phyloP scores from a whole-genome alignment of 1,140 invertebrate genomes.

The Pristionchus pacificus region DNA sequence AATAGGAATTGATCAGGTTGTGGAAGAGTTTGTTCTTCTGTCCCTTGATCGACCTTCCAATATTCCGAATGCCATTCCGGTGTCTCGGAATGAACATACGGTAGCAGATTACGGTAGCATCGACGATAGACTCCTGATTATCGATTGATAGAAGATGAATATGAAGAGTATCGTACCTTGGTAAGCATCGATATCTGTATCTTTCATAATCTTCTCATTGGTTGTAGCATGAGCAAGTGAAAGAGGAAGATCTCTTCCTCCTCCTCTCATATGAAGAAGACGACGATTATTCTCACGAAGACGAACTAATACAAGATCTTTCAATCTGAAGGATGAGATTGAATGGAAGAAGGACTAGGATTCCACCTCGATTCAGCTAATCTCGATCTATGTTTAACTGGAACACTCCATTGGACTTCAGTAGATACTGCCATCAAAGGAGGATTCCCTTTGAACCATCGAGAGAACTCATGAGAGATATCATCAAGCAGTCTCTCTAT shows the following conservation, averaged over 20 bases:
- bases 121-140: slow-evolving; percentile 25
- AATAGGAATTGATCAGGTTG: slow-evolving; percentile 14
- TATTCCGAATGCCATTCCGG: slow-evolving; percentile 29
- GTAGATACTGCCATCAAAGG: background rate
- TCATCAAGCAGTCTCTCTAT: background rate
- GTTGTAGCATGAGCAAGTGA: background rate
- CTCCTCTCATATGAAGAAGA: slow-evolving; percentile 18
- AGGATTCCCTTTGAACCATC: background rate
- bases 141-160: background rate
- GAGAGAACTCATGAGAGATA: background rate
- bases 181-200: slow-evolving; percentile 11
- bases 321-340: slow-evolving; percentile 8
- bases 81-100: slow-evolving; percentile 25
- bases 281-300: slow-evolving; percentile 21
- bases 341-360: too few species aligned
- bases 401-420: background rate
- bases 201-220: slow-evolving; percentile 18
- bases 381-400: background rate
- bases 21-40: slow-evolving; percentile 1
- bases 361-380: background rate
- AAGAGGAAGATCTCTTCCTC: background rate
- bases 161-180: slow-evolving; percentile 8
- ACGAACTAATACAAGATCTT: slow-evolving; percentile 6
- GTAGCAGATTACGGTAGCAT: slow-evolving; percentile 15
- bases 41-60: slow-evolving; percentile 12